These are phyloP conservation scores for Sebastolobus altivelis DNA, from an alignment of 2,797 vertebrate genomes.

Conservation along the genomic window DNA sequence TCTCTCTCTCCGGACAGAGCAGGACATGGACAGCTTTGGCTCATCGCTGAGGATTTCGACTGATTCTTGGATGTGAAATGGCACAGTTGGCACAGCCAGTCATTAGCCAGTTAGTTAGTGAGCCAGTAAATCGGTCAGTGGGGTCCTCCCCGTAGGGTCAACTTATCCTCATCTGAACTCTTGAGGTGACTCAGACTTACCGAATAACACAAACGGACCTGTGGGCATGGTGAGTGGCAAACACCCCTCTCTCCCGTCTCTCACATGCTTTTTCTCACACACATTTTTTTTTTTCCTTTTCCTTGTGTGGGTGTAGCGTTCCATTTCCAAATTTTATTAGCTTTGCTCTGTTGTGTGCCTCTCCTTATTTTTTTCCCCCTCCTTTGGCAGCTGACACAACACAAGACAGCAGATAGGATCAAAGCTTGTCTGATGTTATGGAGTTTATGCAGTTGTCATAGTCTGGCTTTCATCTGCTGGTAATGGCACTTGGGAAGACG, in stretches of 20 bases:
- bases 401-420: conserved; percentile 46
- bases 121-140: conserved; percentile 45
- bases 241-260: conserved; percentile 46
- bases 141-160: conserved; percentile 52
- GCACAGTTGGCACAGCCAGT: conserved; percentile 61
- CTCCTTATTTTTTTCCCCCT: neutral
- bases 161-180: conserved; percentile 78
- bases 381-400: conserved; percentile 34
- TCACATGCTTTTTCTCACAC: conserved; percentile 42
- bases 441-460: conserved; percentile 28
- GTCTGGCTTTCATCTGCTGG: conserved; percentile 50
- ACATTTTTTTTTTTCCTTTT: conserved; percentile 23
- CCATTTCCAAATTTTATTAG: conserved; percentile 19
- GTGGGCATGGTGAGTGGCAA: conserved; percentile 78
- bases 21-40: conserved; percentile 54
- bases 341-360: conserved; percentile 29
- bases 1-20: conserved; percentile 37
- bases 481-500: conserved; percentile 24
- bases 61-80: conserved; percentile 67
- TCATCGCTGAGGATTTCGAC: conserved; percentile 56
- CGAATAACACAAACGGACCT: conserved; percentile 52
- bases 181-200: conserved; percentile 63
- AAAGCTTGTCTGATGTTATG: conserved; percentile 40
- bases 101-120: conserved; percentile 58
- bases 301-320: conserved; percentile 9